phyloP scores from a whole-genome alignment of 2,888 invertebrate genomes.

The Drosophila engyochracea region DNA sequence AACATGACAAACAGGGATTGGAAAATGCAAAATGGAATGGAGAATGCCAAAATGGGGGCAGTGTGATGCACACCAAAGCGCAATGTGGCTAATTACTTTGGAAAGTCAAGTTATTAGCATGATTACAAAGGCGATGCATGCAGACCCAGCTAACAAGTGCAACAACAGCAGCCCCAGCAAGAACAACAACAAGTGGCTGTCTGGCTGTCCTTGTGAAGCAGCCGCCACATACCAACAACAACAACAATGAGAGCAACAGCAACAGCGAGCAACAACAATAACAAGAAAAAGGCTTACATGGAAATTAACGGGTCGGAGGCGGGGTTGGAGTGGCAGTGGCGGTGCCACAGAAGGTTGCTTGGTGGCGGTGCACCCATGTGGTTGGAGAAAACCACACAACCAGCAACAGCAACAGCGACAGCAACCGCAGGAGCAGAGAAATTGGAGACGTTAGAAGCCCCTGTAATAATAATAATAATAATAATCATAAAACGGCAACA shows the following conservation, averaged over 20 bases:
- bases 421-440: constrained; percentile 5
- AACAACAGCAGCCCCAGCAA: neutral
- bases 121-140: constrained; percentile 75
- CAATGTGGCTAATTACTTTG: constrained; percentile 80
- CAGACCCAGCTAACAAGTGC: constrained; percentile 13
- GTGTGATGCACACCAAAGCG: constrained; percentile 48
- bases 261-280: constrained; percentile 47
- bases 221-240: constrained; percentile 13
- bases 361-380: constrained; percentile 59
- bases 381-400: constrained; percentile 11
- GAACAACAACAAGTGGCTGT: constrained; percentile 12
- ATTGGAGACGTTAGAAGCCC: neutral
- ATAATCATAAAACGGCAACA: constrained; percentile 62
- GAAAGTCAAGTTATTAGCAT: constrained; percentile 81
- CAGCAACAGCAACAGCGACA: neutral
- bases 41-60: constrained; percentile 15
- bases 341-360: constrained; percentile 12
- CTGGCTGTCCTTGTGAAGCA: constrained; percentile 22
- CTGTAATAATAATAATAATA: constrained; percentile 34
- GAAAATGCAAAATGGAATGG: constrained; percentile 5
- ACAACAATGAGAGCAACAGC: constrained; percentile 23
- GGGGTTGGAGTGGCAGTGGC: neutral
- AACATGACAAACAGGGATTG: constrained; percentile 43
- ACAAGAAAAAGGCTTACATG: constrained; percentile 69
- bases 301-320: constrained; percentile 48